Evolutionary conservation across 2,797 vertebrate genomes (phyloP), one percentile per base, ranked within the genome.

Genomic region (Melopsittacus undulatus): DNA sequence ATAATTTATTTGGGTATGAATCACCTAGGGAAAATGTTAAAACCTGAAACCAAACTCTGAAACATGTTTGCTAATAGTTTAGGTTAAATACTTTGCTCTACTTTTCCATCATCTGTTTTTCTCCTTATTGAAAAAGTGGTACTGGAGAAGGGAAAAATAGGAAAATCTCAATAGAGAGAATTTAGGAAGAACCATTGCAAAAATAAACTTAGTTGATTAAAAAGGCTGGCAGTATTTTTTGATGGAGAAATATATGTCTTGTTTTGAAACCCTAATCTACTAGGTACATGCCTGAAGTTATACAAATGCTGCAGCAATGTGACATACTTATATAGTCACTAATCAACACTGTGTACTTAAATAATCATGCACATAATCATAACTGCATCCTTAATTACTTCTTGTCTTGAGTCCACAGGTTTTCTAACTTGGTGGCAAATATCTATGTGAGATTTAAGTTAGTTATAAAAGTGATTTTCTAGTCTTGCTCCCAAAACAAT

Each of bases 1-100:
- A 85, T 24, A 75, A 86, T 87, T 61, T 72, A 85, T 87, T 91
- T 89, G 43, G 90, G 23, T 49, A 30, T 43, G 32, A 90, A 80
- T 90, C 52, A 57, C 48, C 32, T 32, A 59, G 23, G 24, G 51
- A 23, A 82, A 75, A 85, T 16, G 32, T 30, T 81, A 90, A 87
- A 92, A 69, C 19, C 42, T 49, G 42, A 80, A 91, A 68, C 3
- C 16, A 79, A 57, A 69, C 19, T 54, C 45, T 62, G 73, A 82
- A 79, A 61, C 24, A 8, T 86, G 57, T 72, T 95, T 83, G 46
- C 18, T 88, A 86, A 69, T 27, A 26, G 22, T 82, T 95, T 48
- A 79, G 15, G 32, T 90, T 73, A 81, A 77, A 89, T 42, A 18
- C 27, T 49, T 49, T 40, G 9, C 23, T 77, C 38, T 87, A 26